Evolutionary conservation across 2,888 invertebrate genomes (phyloP).

Genomic region (Leptinotarsa haldemani): DNA sequence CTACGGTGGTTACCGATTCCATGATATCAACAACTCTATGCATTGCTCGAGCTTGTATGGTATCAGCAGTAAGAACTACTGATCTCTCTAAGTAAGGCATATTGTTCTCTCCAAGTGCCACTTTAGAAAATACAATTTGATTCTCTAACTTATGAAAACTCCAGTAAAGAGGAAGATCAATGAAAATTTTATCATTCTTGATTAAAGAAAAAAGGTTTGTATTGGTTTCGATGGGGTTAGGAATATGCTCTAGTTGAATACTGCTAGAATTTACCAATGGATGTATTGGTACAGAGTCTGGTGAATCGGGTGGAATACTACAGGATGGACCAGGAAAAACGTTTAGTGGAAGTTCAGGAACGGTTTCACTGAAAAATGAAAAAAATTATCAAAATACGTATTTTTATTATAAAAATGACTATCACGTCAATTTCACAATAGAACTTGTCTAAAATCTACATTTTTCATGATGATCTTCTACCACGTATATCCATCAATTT

Average conservation of each 20-base stretch:
- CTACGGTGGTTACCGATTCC: not conserved
- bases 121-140: not conserved
- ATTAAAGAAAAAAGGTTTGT: constrained; percentile 3
- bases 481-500: no score
- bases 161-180: not conserved
- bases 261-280: not conserved
- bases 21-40: constrained; percentile 7
- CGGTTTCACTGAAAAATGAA: not conserved
- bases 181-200: not conserved
- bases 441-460: no score
- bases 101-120: not conserved
- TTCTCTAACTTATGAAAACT: not conserved
- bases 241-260: not conserved
- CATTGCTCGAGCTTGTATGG: not conserved
- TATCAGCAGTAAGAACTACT: not conserved
- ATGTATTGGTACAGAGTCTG: not conserved
- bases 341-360: not conserved
- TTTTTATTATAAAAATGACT: not conserved
- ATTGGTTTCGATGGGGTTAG: not conserved
- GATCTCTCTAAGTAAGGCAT: not conserved
- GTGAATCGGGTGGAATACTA: not conserved
- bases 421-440: not conserved
- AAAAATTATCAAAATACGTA: not conserved
- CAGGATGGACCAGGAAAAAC: not conserved
- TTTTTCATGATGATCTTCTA: no score